Conservation (phyloP, 2,797 vertebrate species). For the Spinibarbus caldwelli region DNA sequence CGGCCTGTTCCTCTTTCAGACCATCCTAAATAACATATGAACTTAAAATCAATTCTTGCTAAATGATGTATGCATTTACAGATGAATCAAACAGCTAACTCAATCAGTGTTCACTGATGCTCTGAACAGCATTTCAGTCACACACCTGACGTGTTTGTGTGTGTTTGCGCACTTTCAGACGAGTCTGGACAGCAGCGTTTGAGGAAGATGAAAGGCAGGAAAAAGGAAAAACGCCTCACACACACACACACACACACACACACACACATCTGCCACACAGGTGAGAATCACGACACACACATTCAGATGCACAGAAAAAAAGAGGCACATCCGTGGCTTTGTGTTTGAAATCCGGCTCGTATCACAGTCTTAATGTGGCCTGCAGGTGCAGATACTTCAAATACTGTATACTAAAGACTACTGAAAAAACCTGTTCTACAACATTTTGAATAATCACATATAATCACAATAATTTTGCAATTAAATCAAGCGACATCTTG, state of each 20-base stretch:
- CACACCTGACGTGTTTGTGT: neutral
- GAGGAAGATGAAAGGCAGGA: constrained; percentile 45
- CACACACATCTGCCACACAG: neutral
- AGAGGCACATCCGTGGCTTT: neutral
- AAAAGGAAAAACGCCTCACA: constrained; percentile 45
- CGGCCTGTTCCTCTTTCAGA: no score
- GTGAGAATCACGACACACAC: constrained; percentile 2
- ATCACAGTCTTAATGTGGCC: neutral
- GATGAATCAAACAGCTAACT: neutral
- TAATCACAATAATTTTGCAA: neutral
- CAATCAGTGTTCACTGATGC: neutral
- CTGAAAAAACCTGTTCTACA: neutral
- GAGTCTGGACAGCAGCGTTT: constrained; percentile 44
- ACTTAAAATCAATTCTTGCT: neutral
- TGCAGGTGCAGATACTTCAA: neutral
- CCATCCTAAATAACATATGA: neutral
- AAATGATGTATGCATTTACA: neutral
- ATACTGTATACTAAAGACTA: neutral
- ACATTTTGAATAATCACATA: neutral
- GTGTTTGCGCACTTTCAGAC: constrained; percentile 36
- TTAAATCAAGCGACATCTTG: neutral
- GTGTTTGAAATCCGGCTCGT: neutral
- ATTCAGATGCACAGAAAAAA: neutral
- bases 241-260: constrained; percentile 60
- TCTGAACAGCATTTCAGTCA: neutral